phyloP scores from a whole-genome alignment of 2,113 vertebrate species.

The Tympanuchus pallidicinctus region DNA sequence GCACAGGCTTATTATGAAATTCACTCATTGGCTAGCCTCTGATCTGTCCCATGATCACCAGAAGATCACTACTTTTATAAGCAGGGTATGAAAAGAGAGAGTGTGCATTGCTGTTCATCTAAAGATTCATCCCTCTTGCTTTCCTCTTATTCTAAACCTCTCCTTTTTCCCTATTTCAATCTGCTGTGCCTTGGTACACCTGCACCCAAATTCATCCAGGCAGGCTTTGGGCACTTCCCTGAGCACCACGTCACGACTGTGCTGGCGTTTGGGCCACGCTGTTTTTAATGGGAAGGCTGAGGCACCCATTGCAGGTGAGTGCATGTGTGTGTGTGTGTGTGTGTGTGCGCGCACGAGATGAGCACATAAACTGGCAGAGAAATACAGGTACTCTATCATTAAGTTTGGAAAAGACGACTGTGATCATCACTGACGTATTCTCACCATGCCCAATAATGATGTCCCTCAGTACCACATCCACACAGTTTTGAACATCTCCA shows the following conservation, averaged over 20 bases:
- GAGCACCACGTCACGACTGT: not conserved
- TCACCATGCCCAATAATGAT: too few relatives aligned
- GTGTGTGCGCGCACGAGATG: too few relatives aligned
- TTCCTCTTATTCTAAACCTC: not conserved
- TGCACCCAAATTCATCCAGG: not conserved
- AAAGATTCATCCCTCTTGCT: not conserved
- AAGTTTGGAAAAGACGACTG: too few relatives aligned
- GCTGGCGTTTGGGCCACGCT: not conserved
- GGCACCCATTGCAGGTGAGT: fast-evolving
- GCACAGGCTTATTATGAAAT: conserved; percentile 26
- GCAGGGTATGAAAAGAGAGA: not conserved
- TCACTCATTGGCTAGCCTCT: not conserved
- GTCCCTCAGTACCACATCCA: too few relatives aligned
- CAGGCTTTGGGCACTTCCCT: not conserved
- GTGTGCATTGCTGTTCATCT: not conserved
- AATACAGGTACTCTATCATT: not conserved
- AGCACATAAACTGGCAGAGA: not conserved
- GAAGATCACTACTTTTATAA: conserved; percentile 1
- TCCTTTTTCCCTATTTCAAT: not conserved
- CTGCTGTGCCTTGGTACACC: not conserved
- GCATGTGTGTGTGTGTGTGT: too few relatives aligned
- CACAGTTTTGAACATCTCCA: too few relatives aligned
- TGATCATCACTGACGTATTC: too few relatives aligned
- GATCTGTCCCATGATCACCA: not conserved
- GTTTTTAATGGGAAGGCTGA: fast-evolving